phyloP scores from a whole-genome alignment of 2,797 vertebrate species.

The Holocentrus rufus region DNA sequence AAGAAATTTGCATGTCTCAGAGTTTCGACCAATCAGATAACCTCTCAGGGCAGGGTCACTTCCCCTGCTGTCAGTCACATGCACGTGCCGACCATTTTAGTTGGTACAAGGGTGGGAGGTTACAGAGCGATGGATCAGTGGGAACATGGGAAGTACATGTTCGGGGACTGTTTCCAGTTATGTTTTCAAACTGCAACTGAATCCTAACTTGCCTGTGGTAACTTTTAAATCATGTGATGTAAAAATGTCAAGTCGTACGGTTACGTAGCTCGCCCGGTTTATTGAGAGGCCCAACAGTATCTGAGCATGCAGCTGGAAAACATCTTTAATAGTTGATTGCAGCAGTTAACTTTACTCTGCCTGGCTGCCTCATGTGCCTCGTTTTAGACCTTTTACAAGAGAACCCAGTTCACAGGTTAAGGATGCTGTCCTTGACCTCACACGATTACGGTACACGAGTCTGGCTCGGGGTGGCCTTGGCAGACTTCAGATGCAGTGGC shows the following conservation, averaged over 20 bases:
- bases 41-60: background rate
- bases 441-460: conserved; percentile 22
- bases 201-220: background rate
- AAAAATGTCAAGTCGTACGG: conserved; percentile 7
- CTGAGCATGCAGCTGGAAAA: conserved; percentile 12
- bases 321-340: conserved; percentile 21
- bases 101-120: conserved; percentile 3
- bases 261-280: background rate
- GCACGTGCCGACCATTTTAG: conserved; percentile 6
- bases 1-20: conserved; percentile 4
- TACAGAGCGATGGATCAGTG: background rate
- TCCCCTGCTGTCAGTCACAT: conserved; percentile 12
- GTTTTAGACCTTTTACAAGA: conserved; percentile 42
- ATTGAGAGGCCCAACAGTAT: background rate
- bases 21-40: background rate
- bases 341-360: conserved; percentile 31
- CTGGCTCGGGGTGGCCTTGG: background rate
- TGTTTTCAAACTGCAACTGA: background rate
- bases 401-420: conserved; percentile 51
- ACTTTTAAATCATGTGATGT: background rate
- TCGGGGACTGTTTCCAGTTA: background rate
- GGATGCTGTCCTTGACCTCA: conserved; percentile 30
- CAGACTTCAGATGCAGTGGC: background rate
- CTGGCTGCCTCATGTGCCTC: background rate
- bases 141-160: background rate